Evolutionary conservation across 92 coral and sea anemone genomes (phyloP).

Genomic region (Plumapathes pennacea): DNA sequence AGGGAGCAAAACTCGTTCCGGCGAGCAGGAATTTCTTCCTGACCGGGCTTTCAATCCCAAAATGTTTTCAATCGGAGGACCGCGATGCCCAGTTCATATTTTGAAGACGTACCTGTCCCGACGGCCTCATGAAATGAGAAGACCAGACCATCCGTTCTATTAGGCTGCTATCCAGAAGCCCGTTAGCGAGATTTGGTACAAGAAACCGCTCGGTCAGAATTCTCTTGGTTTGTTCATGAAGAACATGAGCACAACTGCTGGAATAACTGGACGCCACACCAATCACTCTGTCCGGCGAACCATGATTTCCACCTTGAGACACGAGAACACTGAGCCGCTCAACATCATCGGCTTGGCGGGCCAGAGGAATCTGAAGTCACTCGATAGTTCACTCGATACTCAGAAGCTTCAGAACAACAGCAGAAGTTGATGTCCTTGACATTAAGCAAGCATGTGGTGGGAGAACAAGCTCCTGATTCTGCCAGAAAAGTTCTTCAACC

Average conservation of each 20-base stretch:
- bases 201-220: too few species aligned
- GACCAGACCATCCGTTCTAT: too few species aligned
- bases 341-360: conserved; percentile 16
- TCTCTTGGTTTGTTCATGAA: conserved; percentile 22
- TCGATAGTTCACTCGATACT: conserved; percentile 28
- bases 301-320: conserved; percentile 19
- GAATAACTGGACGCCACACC: conserved; percentile 5
- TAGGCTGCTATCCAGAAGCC: too few species aligned
- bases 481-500: too few species aligned
- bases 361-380: conserved; percentile 23
- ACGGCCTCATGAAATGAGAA: too few species aligned
- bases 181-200: too few species aligned
- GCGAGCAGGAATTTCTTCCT: conserved; percentile 32
- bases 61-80: conserved; percentile 31
- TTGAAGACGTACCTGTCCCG: conserved; percentile 9
- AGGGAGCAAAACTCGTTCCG: conserved; percentile 43
- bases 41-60: conserved; percentile 31
- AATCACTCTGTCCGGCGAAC: conserved; percentile 46
- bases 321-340: conserved; percentile 24
- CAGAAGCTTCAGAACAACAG: conserved; percentile 17
- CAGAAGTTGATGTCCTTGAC: conserved; percentile 11
- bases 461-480: too few species aligned
- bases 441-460: conserved; percentile 9
- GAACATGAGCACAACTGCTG: background rate
- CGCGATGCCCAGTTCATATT: conserved; percentile 19